Evolutionary conservation across 2,888 invertebrate genomes (phyloP), one percentile per base, ranked within the genome.

Genomic region (Chaitophorus viminalis): DNA sequence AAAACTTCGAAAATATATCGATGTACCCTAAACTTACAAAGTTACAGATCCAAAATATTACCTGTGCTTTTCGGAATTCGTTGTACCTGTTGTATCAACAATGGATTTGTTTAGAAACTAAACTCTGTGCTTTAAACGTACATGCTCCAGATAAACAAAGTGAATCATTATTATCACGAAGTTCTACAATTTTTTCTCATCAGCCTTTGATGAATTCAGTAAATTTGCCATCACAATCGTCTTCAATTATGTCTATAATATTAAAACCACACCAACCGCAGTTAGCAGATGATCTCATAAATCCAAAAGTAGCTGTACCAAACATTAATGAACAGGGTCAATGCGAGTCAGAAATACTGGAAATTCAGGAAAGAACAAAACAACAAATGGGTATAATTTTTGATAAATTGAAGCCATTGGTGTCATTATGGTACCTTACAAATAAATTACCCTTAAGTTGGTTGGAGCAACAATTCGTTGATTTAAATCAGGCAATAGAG

Each of bases 111-210:
- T 52, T 54, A 1, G 33, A 72, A 14, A 70, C 25, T 1, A 31
- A 82, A 82, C 9, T 72, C 11, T 25, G 52, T 52, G 72, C 52
- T 72, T 54, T 72, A 9, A 81, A 82, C 39, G 25, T 25, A 14
- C 11, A 25, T 6, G 0, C 8, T 54, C 17, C 25, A 33, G 36
- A 36, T 8, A 33, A 36, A 36, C 36, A 36, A 36, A 46, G 14
- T 46, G 36, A 74, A 21, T 74, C 74, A 74, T 21, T 74, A 3
- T 17, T 33, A 33, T 33, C n/a, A 68, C 68, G 8, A 68, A 3
- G 11, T 9, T 39, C 39, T 39, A n/a, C 8, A 68, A 68, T 3
- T 54, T 54, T 11, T 1, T 3, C 18, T 18, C 18, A 54, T 54
- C 4, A 18, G 21, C 54, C 54, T 54, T 54, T 18, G 4, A 54